These are phyloP conservation scores for Xerus rutilus DNA, from an alignment of 2,797 vertebrate species.

Conservation along the genomic window DNA sequence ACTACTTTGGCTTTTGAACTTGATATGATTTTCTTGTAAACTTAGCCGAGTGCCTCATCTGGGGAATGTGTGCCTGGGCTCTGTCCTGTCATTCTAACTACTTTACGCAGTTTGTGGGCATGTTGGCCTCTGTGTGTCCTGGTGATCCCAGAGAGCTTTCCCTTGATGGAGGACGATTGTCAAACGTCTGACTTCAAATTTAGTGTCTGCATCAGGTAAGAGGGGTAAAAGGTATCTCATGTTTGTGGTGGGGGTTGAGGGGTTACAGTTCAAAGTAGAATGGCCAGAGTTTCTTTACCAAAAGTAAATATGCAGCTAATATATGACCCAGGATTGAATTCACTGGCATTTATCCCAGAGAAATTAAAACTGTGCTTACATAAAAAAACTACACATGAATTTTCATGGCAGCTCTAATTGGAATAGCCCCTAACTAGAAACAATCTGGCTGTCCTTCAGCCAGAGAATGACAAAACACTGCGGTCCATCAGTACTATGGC, in stretches of 20 bases:
- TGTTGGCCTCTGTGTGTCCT: not conserved
- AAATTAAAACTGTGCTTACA: constrained; percentile 36
- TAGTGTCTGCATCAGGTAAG: not conserved
- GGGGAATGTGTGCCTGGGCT: not conserved
- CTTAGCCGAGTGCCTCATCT: not conserved
- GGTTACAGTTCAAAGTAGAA: constrained; percentile 20
- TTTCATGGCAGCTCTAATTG: not conserved
- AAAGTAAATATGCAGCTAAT: not conserved
- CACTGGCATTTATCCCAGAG: not conserved
- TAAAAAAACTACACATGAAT: constrained; percentile 24
- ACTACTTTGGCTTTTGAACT: constrained; percentile 37
- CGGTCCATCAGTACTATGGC: not conserved
- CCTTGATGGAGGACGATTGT: not conserved
- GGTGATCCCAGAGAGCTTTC: not conserved
- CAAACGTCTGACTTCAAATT: not conserved
- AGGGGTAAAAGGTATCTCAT: not conserved
- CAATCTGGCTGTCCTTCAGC: not conserved
- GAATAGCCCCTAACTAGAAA: not conserved
- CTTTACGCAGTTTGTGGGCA: not conserved
- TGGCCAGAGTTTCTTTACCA: not conserved
- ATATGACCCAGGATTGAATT: not conserved
- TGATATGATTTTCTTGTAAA: not conserved
- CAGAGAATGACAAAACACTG: not conserved
- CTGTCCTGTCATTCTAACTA: not conserved
- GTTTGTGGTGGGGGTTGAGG: not conserved